Base-by-base conservation (phyloP, 2,797 vertebrate genomes). In the Hyperoplus immaculatus region DNA sequence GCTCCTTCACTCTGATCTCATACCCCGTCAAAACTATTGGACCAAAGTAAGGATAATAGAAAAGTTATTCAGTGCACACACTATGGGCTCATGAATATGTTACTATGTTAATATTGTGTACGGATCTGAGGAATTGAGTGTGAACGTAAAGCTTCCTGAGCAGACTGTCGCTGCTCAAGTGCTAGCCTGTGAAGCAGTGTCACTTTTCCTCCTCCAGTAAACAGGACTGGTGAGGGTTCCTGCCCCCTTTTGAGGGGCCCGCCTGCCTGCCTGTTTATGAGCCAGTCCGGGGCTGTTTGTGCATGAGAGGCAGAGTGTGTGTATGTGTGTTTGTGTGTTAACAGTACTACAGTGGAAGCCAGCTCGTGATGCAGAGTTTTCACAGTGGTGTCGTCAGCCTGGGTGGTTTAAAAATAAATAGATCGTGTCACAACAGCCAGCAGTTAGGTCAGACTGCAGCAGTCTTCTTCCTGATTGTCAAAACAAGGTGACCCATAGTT, bases 181-280 rank as follows among this genome's bases (percentile, higher is more conserved):
- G 50, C 66, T 84, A 85, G 85, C 76, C 86, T 91, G 85, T 91
- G 86, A 92, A 90, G 89, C 87, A 72, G 85, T 92, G 93, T 93
- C 93, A 91, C 93, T 95, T 92, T 93, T 91, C 29, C 94, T 93
- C 88, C 89, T 92, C 86, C 93, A 94, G 92, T 94, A 94, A 95
- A 95, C 92, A 95, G 91, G 81, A 74, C 90, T 83, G 78, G 75
- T 75, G 91, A 92, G 89, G 90, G 92, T 94, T 92, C 89, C 91
- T 91, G 88, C 94, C 95, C 94, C 93, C 89, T 90, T 92, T 86
- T 91, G 77, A 94, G 94, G 90, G 94, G 94, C 94, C 95, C 91
- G 88, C 88, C 92, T 91, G 88, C 88, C 92, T 91, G 94, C 83
- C 90, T 95, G 93, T 95, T 95, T 95, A 94, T 93, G 92, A 94